Base-by-base conservation (phyloP, 2,113 vertebrate species). In the Nibea coibor region DNA sequence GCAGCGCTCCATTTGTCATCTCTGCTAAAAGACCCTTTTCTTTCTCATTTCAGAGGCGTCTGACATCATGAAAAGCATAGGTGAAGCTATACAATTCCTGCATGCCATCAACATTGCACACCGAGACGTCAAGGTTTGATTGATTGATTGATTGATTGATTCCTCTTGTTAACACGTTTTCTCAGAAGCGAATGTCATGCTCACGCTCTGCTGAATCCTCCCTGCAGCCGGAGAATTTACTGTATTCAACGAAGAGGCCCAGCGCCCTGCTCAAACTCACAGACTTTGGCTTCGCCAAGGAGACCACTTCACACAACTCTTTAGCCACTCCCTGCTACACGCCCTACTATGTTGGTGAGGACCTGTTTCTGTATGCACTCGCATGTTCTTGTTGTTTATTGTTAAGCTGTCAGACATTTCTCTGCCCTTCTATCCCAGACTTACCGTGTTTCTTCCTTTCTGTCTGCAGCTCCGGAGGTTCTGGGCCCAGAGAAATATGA, bases 261-360 rank as follows among this genome's bases (percentile, higher is more conserved):
- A 97, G 93, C 0, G 93, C 97, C 3, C 92, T 97, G 72, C 94
- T 99, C 54, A 99, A 99, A 43, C 98, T 99, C 90, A 99, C 98
- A 1, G 98, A 99, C 92, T 99, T 99, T 59, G 98, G 98, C 88
- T 99, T 99, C 88, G 98, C 98, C 86, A 99, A 99, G 92, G 98
- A 99, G 92, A 99, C 98, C 63, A 99, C 97, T 85, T 96, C 97
- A 24, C 96, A 97, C 93, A 99, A 99, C 92, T 99, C 98, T 2
- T 75, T 99, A 93, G 96, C 96, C 72, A 99, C 98, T 0, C 98
- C 98, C 0, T 99, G 98, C 94, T 99, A 99, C 85, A 99, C 98
- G 0, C 98, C 98, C 0, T 99, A 99, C 93, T 99, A 99, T 0
- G 98, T 99, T 84, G 98, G 98, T 99, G 90, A 97, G 98, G 24